Conservation (phyloP, 2,113 vertebrate genomes). For the Oryzias woworae region DNA sequence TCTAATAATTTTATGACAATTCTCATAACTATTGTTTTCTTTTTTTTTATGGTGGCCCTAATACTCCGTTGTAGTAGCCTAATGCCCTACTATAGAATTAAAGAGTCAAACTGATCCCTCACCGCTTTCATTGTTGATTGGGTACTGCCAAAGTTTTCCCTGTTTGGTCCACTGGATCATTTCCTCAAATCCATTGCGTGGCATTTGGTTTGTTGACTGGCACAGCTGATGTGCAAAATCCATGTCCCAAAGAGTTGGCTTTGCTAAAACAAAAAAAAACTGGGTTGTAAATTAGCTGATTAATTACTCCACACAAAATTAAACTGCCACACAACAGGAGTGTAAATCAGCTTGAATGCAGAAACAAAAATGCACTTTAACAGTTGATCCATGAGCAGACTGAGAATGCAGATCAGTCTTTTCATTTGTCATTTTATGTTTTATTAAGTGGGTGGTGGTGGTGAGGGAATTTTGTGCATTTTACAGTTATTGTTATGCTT, state of each 20-base stretch:
- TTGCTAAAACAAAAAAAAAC: constrained; percentile 39
- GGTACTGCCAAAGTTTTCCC: constrained; percentile 91
- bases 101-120: constrained; percentile 11
- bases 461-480: too few species aligned
- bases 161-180: constrained; percentile 96
- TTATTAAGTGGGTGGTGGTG: too few species aligned
- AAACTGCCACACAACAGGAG: neutral
- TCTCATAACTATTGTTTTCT: too few species aligned
- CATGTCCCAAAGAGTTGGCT: constrained; percentile 89
- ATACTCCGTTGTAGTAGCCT: too few species aligned
- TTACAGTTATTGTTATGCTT: too few species aligned
- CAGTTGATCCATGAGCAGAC: too few species aligned
- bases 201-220: constrained; percentile 65
- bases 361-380: neutral
- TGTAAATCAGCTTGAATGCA: neutral
- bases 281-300: neutral
- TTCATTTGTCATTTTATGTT: too few species aligned
- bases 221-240: constrained; percentile 84
- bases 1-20: too few species aligned
- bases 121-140: constrained; percentile 91
- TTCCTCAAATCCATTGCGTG: constrained; percentile 91
- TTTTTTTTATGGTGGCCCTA: too few species aligned
- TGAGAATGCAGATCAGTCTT: too few species aligned
- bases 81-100: too few species aligned
- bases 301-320: neutral